Evolutionary conservation across 1,140 invertebrate species (phyloP), one percentile per base, ranked within the genome.

Genomic region (Drosophila insularis): DNA sequence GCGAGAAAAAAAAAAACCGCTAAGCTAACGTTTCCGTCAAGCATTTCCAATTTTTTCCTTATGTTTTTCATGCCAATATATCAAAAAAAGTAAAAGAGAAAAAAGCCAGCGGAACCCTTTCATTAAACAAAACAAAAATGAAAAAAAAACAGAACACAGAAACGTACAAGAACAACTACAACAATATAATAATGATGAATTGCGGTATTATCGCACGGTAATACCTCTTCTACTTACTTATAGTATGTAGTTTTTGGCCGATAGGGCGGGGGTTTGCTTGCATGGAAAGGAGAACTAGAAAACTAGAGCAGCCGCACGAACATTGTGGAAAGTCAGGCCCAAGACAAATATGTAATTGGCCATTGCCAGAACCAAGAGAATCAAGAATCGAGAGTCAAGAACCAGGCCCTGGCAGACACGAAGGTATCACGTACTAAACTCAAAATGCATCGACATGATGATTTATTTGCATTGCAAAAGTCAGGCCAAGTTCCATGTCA

Each of bases 111-210:
- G 84, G 80, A 89, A 84, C 77, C 84, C 85, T 81, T 89, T 89
- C 80, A 89, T 87, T 89, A 87, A 46, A 58, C 59, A 46, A 59
- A 65, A 61, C 23, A 73, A 60, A 56, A 74, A 10, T n/a, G n/a
- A 17, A 55, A 61, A 46, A 21, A 4, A 21, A 50, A 43, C 40
- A 43, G 43, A 50, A 50, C 43, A 50, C 3, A 50, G 43, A 50
- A 50, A 50, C 17, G 43, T 21, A 50, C 43, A 50, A 67, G 53
- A 39, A 31, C 60, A 64, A 40, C 14, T 63, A 35, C 54, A 78
- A 85, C 74, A 58, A 81, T 68, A 71, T 70, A 80, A 89, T 89
- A 89, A 89, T 89, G 84, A 89, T 89, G 84, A 89, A 89, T 89
- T 89, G 80, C 84, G 85, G 84, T 70, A 89, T 89, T 89, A 89